Conservation (phyloP, 2,797 vertebrate genomes). For the Xiphophorus birchmanni region DNA sequence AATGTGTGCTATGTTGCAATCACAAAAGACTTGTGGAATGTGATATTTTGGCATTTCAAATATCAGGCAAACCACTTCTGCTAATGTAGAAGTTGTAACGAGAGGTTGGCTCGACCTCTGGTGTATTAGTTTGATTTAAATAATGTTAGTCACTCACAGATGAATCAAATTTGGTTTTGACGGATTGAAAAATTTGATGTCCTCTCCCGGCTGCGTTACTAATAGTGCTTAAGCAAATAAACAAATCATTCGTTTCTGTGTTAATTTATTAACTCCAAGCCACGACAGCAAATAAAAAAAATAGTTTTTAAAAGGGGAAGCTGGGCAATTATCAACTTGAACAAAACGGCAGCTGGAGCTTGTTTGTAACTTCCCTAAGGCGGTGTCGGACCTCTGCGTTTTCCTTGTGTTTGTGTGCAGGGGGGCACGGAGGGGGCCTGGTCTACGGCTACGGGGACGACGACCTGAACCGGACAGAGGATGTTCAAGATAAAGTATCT, state of each 20-base stretch:
- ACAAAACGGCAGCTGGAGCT: background rate
- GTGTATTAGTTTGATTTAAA: background rate
- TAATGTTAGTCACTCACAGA: background rate
- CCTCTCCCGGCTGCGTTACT: background rate
- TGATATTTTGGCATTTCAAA: background rate
- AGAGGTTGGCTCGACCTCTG: background rate
- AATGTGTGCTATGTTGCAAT: background rate
- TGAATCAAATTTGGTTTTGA: background rate
- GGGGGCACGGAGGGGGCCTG: conserved; percentile 79
- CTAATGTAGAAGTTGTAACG: too few relatives aligned
- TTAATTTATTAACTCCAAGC: background rate
- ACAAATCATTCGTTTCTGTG: background rate
- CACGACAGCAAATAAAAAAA: background rate
- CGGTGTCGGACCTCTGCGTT: background rate
- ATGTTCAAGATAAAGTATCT: conserved; percentile 81
- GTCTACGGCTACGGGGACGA: conserved; percentile 92
- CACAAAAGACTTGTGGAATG: background rate
- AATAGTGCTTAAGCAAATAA: background rate
- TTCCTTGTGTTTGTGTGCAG: conserved; percentile 39
- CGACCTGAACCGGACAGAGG: conserved; percentile 84
- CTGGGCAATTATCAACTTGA: background rate
- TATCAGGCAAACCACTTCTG: background rate
- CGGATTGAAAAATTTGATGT: background rate
- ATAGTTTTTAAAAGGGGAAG: background rate
- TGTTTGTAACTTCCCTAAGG: background rate